Conservation (phyloP, 2,797 vertebrate species). For the Epinephelus malabaricus region DNA sequence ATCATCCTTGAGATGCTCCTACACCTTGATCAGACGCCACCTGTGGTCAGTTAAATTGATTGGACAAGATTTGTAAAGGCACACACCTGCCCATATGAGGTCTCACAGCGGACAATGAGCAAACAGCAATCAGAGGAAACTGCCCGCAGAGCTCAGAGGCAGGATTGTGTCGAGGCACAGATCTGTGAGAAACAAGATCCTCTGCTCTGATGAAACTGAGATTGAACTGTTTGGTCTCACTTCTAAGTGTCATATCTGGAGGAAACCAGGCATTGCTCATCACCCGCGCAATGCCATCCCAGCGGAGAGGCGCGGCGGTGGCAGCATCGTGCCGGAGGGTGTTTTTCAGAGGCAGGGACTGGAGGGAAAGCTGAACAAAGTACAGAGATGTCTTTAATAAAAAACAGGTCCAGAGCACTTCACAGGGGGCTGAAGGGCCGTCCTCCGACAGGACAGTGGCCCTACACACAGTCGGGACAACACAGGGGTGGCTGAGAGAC, state of each 20-base stretch:
- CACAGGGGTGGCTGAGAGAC: too few species aligned
- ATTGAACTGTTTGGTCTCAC: not conserved
- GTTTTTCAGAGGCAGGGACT: not conserved
- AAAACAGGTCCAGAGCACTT: too few species aligned
- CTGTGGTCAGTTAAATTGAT: too few species aligned
- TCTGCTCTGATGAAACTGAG: not conserved
- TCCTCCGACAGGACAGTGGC: too few species aligned
- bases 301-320: not conserved
- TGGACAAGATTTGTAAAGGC: not conserved
- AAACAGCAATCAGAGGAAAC: too few species aligned
- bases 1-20: not conserved
- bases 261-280: not conserved
- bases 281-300: not conserved
- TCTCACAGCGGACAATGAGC: not conserved
- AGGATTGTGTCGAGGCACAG: not conserved
- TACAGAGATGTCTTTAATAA: not conserved
- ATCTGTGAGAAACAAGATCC: not conserved
- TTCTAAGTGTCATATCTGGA: not conserved
- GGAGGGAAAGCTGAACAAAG: not conserved
- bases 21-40: not conserved
- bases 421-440: too few species aligned
- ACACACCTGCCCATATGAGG: not conserved
- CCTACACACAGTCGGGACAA: too few species aligned
- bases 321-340: not conserved
- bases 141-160: not conserved